Evolutionary conservation across 2,797 vertebrate species (phyloP).

Genomic region (Brachymystax lenok): DNA sequence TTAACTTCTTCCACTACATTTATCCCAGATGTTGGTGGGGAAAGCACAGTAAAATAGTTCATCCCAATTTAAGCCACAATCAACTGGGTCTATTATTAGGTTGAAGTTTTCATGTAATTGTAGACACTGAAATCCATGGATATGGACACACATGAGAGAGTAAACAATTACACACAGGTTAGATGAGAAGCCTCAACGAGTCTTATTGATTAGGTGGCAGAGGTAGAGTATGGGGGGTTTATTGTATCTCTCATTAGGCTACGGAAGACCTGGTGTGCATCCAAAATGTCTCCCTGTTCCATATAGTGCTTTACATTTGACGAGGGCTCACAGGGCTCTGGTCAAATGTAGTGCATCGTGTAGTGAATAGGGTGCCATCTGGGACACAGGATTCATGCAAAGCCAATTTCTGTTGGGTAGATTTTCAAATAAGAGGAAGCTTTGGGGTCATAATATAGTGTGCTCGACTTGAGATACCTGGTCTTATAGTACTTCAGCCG

Average conservation of each 20-base stretch:
- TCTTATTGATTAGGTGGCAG: too few relatives aligned
- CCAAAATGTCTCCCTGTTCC: not conserved
- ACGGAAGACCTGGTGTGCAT: constrained; percentile 9
- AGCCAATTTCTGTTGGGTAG: too few relatives aligned
- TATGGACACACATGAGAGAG: too few relatives aligned
- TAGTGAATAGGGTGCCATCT: not conserved
- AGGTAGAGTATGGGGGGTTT: too few relatives aligned
- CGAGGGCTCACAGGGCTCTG: too few relatives aligned
- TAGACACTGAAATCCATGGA: too few relatives aligned
- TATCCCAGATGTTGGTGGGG: constrained; percentile 37
- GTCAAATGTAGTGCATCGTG: too few relatives aligned
- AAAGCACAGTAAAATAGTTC: constrained; percentile 30
- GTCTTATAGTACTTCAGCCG: not conserved
- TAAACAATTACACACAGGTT: too few relatives aligned
- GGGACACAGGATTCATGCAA: not conserved
- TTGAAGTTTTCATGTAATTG: too few relatives aligned
- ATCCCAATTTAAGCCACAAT: constrained; percentile 52
- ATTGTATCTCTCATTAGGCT: constrained; percentile 29
- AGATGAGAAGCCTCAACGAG: too few relatives aligned
- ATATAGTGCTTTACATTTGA: not conserved
- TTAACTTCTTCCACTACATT: constrained; percentile 46
- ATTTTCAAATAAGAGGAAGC: not conserved
- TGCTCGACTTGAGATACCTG: not conserved
- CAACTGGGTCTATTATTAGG: constrained; percentile 18
- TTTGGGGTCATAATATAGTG: not conserved